Percentiles rank a stretch among this genome's conserved stretches.
Conservation (phyloP, 1,140 invertebrate genomes). For the Apocrypta bakeri region DNA sequence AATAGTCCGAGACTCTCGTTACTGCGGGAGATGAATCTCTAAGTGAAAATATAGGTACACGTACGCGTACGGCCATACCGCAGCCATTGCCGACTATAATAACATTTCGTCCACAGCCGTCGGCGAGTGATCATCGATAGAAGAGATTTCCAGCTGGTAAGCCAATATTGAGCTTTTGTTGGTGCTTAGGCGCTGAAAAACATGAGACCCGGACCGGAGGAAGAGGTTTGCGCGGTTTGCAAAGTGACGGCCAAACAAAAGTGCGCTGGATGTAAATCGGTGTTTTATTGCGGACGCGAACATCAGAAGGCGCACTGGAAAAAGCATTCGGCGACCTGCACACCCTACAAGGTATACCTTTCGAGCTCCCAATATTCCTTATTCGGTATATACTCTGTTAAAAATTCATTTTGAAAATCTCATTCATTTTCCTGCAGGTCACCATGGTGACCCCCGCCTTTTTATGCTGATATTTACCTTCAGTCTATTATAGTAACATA, state of each 20-base stretch:
- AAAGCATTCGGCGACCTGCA: constrained; percentile 79
- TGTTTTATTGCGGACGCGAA: constrained; percentile 83
- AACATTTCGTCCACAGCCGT: background rate
- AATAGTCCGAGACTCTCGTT: background rate
- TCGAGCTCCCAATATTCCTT: too few relatives aligned
- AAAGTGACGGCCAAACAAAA: constrained; percentile 67
- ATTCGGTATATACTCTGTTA: too few relatives aligned
- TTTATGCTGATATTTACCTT: too few relatives aligned
- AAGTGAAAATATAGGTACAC: background rate
- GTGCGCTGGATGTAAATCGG: constrained; percentile 81
- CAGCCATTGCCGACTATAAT: background rate
- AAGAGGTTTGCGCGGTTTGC: constrained; percentile 55
- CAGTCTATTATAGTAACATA: too few relatives aligned
- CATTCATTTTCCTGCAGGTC: too few relatives aligned
- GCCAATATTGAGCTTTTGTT: too few relatives aligned
- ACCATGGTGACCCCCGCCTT: too few relatives aligned
- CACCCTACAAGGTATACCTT: constrained; percentile 75
- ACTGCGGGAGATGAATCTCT: background rate
- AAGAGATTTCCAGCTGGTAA: too few relatives aligned
- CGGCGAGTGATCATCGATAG: background rate
- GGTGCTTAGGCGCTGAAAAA: too few relatives aligned
- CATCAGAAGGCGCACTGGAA: constrained; percentile 87
- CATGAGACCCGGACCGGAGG: background rate
- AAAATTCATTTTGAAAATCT: too few relatives aligned
- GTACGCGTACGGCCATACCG: too few relatives aligned